phyloP scores from a whole-genome alignment of 2,797 vertebrate species.

The Apogon hyalosoma region DNA sequence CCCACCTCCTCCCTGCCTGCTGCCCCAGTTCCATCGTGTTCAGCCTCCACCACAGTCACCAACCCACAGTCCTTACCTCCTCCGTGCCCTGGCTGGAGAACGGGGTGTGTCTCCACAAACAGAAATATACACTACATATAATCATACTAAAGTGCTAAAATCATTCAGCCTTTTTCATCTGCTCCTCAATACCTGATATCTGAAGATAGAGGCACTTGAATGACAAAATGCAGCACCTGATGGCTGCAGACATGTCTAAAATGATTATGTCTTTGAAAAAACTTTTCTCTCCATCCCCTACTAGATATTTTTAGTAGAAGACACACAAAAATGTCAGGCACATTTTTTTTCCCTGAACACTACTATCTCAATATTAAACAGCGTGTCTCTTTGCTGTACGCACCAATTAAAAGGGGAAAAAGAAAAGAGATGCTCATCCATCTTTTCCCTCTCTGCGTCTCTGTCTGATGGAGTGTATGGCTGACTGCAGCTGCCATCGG shows the following conservation, averaged over 20 bases:
- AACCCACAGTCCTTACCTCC: constrained; percentile 24
- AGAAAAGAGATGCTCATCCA: constrained; percentile 11
- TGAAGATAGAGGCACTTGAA: too few relatives aligned
- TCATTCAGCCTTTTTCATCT: too few relatives aligned
- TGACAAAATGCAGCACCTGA: too few relatives aligned
- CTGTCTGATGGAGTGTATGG: constrained; percentile 7
- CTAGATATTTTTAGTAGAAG: too few relatives aligned
- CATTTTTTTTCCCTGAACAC: not conserved
- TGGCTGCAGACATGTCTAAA: too few relatives aligned
- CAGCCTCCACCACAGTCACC: constrained; percentile 61
- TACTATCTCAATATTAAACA: not conserved
- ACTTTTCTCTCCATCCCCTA: too few relatives aligned
- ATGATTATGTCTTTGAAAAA: too few relatives aligned
- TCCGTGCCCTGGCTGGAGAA: constrained; percentile 24
- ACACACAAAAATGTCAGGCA: too few relatives aligned
- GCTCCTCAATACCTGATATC: too few relatives aligned
- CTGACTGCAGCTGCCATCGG: constrained; percentile 18
- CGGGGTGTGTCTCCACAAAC: constrained; percentile 8
- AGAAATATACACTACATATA: constrained; percentile 6
- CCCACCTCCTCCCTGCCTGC: constrained; percentile 39
- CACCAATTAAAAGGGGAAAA: not conserved
- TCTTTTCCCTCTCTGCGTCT: constrained; percentile 13
- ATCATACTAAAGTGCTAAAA: constrained; percentile 4
- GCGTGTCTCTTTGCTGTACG: too few relatives aligned
- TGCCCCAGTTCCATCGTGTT: constrained; percentile 49